These are phyloP conservation scores for Gadopsis marmoratus DNA, from an alignment of 2,797 vertebrate species.

Conservation along the genomic window DNA sequence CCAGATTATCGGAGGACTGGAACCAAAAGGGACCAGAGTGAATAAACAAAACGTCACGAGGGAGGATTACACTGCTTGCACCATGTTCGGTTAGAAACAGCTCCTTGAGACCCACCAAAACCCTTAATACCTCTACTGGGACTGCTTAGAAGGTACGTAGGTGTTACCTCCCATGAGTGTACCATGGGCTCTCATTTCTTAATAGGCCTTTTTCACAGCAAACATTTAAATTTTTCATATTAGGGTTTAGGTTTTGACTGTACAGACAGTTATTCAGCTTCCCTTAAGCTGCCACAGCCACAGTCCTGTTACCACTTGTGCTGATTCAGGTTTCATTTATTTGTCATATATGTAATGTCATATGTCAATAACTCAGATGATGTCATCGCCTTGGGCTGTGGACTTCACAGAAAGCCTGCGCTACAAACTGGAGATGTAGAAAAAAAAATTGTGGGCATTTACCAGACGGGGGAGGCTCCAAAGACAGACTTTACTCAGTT, in stretches of 20 bases:
- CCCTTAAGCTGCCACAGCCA: not conserved
- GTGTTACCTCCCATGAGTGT: no score
- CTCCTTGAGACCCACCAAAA: not conserved
- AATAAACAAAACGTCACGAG: conserved; percentile 59
- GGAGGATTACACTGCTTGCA: conserved; percentile 38
- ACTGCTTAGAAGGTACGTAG: no score
- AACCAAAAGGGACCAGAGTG: conserved; percentile 63
- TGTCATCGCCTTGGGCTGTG: no score
- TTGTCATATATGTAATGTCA: not conserved
- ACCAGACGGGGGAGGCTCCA: no score
- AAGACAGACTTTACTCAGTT: no score
- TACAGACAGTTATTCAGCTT: not conserved
- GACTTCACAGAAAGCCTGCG: no score
- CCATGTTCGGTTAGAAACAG: not conserved
- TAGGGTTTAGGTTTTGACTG: not conserved
- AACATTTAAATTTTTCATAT: not conserved
- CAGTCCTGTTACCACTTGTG: not conserved
- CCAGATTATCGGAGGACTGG: conserved; percentile 81
- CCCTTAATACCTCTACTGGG: not conserved
- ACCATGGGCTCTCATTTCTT: not conserved
- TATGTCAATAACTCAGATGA: no score
- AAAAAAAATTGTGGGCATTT: no score
- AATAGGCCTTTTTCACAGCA: not conserved
- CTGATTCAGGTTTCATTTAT: not conserved
- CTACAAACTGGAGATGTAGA: no score